These are phyloP conservation scores for Neotragus pygmaeus DNA, from an alignment of 2,113 vertebrate species.

Conservation along the genomic window DNA sequence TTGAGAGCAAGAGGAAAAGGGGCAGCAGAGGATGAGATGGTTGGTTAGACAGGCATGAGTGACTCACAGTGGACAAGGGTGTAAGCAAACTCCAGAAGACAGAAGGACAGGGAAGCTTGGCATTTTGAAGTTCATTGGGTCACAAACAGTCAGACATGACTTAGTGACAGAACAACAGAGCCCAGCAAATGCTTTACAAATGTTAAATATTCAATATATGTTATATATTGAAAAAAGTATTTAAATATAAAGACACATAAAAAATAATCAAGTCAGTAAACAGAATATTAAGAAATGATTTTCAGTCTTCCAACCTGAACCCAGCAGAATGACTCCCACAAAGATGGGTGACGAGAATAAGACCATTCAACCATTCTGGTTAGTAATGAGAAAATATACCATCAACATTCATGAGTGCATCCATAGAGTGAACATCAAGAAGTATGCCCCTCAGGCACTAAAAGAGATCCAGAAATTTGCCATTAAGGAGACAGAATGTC, in stretches of 20 bases:
- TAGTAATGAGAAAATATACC: not conserved
- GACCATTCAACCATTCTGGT: not conserved
- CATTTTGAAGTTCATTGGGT: not conserved
- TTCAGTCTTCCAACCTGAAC: not conserved
- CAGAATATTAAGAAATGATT: not conserved
- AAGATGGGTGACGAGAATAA: not conserved
- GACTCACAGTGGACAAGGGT: not conserved
- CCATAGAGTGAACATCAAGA: not conserved
- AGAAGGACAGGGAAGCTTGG: not conserved
- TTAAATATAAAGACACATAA: not conserved
- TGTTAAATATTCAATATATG: not conserved
- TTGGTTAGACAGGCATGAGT: not conserved
- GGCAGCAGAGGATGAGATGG: not conserved
- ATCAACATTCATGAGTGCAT: not conserved
- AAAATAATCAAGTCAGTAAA: not conserved
- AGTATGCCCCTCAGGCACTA: not conserved
- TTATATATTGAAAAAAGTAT: not conserved
- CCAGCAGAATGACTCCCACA: not conserved
- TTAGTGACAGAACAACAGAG: not conserved
- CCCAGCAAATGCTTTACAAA: not conserved
- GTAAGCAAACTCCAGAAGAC: not conserved
- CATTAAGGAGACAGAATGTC: not conserved
- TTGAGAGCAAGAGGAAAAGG: not conserved
- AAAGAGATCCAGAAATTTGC: not conserved
- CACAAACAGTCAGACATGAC: not conserved